Evolutionary conservation across 2,113 vertebrate species (phyloP).

Genomic region (Carassius gibelio): DNA sequence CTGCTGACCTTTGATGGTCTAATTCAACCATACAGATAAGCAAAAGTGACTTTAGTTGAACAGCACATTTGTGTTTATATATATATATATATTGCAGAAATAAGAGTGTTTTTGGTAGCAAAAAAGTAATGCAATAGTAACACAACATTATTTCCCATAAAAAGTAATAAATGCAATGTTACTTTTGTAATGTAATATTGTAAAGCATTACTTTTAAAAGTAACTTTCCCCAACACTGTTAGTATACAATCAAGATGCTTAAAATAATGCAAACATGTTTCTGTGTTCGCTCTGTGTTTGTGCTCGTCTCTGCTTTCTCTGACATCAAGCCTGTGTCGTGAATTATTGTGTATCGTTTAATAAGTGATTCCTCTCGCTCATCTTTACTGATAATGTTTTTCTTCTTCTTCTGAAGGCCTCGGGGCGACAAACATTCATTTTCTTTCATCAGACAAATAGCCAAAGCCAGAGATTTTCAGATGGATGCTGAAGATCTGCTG

Average conservation of each 20-base stretch:
- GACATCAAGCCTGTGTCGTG: neutral
- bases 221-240: neutral
- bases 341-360: conserved; percentile 1
- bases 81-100: too few species aligned
- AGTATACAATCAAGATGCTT: neutral
- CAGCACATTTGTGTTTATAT: too few species aligned
- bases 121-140: too few species aligned
- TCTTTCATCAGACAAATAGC: conserved; percentile 65
- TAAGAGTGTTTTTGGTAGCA: too few species aligned
- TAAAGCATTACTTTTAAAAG: neutral
- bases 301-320: neutral
- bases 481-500: neutral
- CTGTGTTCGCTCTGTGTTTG: neutral
- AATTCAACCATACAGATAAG: too few species aligned
- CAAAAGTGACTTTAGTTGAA: too few species aligned
- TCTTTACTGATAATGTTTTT: conserved; percentile 61
- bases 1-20: too few species aligned
- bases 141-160: neutral
- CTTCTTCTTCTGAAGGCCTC: conserved; percentile 54
- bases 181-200: too few species aligned
- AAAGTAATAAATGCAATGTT: too few species aligned
- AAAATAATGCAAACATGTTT: neutral
- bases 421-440: conserved; percentile 56
- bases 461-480: conserved; percentile 42
- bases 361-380: neutral